These are phyloP conservation scores for Dorcus parallelipipedus DNA, from an alignment of 2,888 invertebrate species.

Conservation along the genomic window DNA sequence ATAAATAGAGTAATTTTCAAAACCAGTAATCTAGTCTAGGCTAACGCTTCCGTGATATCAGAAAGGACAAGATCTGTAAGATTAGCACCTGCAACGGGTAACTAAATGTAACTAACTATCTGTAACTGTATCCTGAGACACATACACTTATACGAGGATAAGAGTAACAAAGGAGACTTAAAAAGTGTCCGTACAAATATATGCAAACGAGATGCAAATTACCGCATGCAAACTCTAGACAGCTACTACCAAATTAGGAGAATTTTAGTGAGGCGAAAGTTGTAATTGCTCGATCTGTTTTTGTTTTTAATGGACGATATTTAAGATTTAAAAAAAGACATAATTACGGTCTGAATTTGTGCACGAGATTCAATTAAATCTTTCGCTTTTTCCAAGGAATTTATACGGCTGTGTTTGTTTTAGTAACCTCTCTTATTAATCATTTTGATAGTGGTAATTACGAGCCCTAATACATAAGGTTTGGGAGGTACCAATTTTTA, in stretches of 20 bases:
- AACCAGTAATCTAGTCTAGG: neutral
- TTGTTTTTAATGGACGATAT: slow-evolving; percentile 4
- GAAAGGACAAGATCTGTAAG: neutral
- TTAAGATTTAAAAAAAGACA: neutral
- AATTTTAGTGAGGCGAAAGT: slow-evolving; percentile 16
- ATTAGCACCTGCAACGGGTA: neutral
- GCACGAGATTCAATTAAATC: neutral
- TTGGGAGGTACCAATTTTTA: no score
- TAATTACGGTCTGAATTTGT: neutral
- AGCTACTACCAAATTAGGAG: slow-evolving; percentile 15
- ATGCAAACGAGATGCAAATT: slow-evolving; percentile 15
- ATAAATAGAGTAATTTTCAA: no score
- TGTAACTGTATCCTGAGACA: neutral
- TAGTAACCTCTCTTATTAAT: neutral
- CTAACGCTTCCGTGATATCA: neutral
- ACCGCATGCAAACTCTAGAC: slow-evolving; percentile 8
- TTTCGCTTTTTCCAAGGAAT: neutral
- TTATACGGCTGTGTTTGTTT: neutral
- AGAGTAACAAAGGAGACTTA: neutral
- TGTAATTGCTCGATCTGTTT: slow-evolving; percentile 13
- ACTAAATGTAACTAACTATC: no score
- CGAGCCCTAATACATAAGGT: no score
- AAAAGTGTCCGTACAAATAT: slow-evolving; percentile 1
- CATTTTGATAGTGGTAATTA: no score
- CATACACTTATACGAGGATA: neutral